Percentiles rank a stretch among this genome's conserved stretches.
phyloP scores from a whole-genome alignment of 2,113 vertebrate species.

The Mus musculus region GRCm39 chr5:77287501-77288000 shows the following conservation, averaged over 20 bases:
- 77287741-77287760: background rate
- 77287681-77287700: conserved; percentile 16
- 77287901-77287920: background rate
- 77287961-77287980: background rate
- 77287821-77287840: background rate
- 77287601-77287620: background rate
- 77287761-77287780: background rate
- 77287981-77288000: background rate
- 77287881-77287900: background rate
- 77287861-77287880: background rate
- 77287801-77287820: background rate
- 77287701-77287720: background rate
- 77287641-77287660: background rate
- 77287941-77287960: background rate
- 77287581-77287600: background rate
- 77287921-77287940: background rate
- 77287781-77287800: background rate
- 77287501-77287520: too few relatives aligned
- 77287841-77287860: background rate
- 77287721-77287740: background rate
- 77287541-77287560: background rate
- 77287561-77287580: background rate
- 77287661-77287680: background rate
- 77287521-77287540: background rate
- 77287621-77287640: background rate